These are phyloP conservation scores for Arvicanthis niloticus DNA, from an alignment of 2,113 vertebrate genomes.

Conservation along the genomic window DNA sequence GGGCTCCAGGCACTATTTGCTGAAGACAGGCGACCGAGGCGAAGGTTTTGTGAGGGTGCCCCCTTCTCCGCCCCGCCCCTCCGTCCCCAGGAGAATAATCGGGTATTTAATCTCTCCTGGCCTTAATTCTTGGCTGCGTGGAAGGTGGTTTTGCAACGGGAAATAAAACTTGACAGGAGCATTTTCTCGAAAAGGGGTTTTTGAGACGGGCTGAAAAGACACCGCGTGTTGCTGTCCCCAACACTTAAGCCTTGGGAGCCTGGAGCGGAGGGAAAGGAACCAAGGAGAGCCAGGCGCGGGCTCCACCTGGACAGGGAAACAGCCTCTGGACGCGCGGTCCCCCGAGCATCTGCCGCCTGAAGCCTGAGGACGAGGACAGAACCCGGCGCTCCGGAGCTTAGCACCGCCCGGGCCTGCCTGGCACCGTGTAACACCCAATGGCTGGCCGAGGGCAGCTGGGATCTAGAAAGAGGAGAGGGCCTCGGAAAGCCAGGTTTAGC, in stretches of 20 bases:
- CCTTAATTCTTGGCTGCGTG: conserved; percentile 82
- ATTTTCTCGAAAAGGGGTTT: conserved; percentile 82
- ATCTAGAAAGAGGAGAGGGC: background rate
- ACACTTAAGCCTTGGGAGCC: conserved; percentile 58
- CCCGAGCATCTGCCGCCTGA: background rate
- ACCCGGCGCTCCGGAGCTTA: background rate
- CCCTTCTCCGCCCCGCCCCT: conserved; percentile 66
- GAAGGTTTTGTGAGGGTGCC: conserved; percentile 62
- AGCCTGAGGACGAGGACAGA: background rate
- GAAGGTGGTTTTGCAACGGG: conserved; percentile 85
- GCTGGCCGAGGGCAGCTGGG: background rate
- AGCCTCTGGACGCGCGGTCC: background rate
- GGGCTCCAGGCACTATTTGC: conserved; percentile 24
- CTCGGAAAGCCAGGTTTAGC: background rate
- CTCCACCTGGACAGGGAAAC: background rate
- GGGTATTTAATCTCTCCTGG: conserved; percentile 76
- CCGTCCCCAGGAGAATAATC: conserved; percentile 73
- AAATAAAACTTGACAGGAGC: conserved; percentile 88
- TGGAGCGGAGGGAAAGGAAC: background rate
- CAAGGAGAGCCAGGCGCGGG: background rate
- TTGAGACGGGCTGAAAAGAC: conserved; percentile 76
- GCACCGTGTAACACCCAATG: background rate
- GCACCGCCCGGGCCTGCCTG: background rate
- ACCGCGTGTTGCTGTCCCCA: conserved; percentile 14
- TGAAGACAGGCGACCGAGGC: background rate